phyloP scores from a whole-genome alignment of 2,113 vertebrate genomes.

The Gorsachius goisagi region DNA sequence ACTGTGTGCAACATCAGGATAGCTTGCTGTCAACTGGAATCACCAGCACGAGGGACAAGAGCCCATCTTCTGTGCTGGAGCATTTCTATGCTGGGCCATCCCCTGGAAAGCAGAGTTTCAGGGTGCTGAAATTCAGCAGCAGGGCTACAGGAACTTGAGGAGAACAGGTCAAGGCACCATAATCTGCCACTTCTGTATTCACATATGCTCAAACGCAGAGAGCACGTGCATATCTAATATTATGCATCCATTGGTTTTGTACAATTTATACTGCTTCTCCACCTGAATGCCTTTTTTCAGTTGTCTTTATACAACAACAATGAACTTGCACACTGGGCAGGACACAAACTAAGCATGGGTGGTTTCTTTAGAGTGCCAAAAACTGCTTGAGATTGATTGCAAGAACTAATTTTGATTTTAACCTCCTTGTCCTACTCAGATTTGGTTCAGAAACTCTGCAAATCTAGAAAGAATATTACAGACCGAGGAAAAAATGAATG shows the following conservation, averaged over 20 bases:
- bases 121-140: background rate
- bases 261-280: background rate
- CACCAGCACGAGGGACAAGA: fast-evolving
- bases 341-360: background rate
- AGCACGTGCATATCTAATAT: background rate
- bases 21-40: background rate
- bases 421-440: background rate
- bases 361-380: background rate
- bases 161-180: background rate
- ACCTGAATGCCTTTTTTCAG: background rate
- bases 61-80: background rate
- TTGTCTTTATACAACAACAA: background rate
- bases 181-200: background rate
- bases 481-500: background rate
- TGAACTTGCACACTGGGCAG: background rate
- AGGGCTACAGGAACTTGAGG: background rate
- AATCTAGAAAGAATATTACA: background rate
- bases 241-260: background rate
- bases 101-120: background rate
- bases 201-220: background rate
- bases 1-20: background rate
- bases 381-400: background rate
- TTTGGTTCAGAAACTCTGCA: background rate
- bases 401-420: background rate
- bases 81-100: background rate